Evolutionary conservation across 2,888 invertebrate species (phyloP), one percentile per base, ranked within the genome.

Genomic region (Metopia argyrocephala): DNA sequence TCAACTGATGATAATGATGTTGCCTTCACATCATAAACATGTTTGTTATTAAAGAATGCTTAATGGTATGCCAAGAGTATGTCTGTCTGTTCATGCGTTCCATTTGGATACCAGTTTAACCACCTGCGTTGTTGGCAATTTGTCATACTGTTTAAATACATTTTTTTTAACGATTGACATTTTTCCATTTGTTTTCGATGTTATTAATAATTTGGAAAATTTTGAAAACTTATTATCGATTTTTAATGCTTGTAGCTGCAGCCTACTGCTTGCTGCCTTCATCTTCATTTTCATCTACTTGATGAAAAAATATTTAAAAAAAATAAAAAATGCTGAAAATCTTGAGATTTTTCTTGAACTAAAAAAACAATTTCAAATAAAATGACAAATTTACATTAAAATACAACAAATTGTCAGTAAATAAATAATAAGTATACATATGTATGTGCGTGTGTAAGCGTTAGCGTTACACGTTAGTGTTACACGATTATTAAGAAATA

Each of bases 91-190:
- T 9, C 38, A 52, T 65, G 46, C 66, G 61, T 70, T 66, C 57
- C 62, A 75, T 75, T 75, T 54, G 68, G 38, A 59, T 64, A 83
- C 82, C 83, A 78, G 83, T 83, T 84, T 79, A 82, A 71, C 75
- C 76, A 83, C 83, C 83, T 84, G 82, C 78, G 76, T 79, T 64
- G 83, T 83, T 78, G 84, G 86, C 86, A 86, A 89, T 89, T 89
- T 89, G 89, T 89, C 89, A 89, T 86, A 84, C 85, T 86, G 87
- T 89, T 89, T 87, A 89, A 87, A 85, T 86, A 85, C 84, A 85
- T 84, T 82, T 83, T 38, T 85, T 84, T 83, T 85, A 85, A 83
- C 86, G 85, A 87, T 87, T 88, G 88, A 88, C 88, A 86, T 71
- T 80, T 79, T 79, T 79, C 79, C 79, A 79, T 74, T 79, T 80